Conservation (phyloP, 2,888 invertebrate genomes). For the Orthosia cruda region DNA sequence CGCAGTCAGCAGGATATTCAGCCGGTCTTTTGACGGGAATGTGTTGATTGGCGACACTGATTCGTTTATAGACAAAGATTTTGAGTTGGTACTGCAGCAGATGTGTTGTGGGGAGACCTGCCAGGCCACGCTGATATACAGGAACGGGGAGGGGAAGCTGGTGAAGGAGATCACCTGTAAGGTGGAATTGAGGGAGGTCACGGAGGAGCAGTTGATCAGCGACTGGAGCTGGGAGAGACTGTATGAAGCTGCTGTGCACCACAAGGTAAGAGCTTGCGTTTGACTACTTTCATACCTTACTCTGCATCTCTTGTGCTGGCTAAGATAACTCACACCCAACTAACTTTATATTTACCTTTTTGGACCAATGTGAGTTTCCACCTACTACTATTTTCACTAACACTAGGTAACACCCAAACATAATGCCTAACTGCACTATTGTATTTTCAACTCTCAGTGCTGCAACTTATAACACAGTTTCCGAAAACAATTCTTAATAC, state of each 20-base stretch:
- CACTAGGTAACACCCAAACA: neutral
- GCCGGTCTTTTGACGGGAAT: conserved; percentile 83
- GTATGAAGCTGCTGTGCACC: conserved; percentile 87
- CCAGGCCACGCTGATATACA: conserved; percentile 82
- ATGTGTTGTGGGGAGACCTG: conserved; percentile 90
- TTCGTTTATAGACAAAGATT: conserved; percentile 88
- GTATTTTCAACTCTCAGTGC: no score
- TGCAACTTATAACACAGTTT: no score
- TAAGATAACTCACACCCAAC: no score
- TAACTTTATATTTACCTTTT: no score
- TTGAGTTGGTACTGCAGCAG: conserved; percentile 90
- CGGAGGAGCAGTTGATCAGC: conserved; percentile 89
- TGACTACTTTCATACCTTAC: neutral
- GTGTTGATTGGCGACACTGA: conserved; percentile 89
- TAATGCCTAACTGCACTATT: neutral
- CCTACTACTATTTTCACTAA: neutral
- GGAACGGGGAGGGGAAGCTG: conserved; percentile 76
- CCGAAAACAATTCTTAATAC: no score
- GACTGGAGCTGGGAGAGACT: conserved; percentile 92
- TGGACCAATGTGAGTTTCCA: no score
- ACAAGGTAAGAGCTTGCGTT: conserved; percentile 82
- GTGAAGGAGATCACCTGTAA: conserved; percentile 84
- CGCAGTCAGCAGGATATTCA: conserved; percentile 81
- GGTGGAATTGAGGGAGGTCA: conserved; percentile 85
- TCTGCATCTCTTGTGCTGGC: neutral